phyloP scores from a whole-genome alignment of 1,140 invertebrate genomes.

The Coptotermes formosanus region DNA sequence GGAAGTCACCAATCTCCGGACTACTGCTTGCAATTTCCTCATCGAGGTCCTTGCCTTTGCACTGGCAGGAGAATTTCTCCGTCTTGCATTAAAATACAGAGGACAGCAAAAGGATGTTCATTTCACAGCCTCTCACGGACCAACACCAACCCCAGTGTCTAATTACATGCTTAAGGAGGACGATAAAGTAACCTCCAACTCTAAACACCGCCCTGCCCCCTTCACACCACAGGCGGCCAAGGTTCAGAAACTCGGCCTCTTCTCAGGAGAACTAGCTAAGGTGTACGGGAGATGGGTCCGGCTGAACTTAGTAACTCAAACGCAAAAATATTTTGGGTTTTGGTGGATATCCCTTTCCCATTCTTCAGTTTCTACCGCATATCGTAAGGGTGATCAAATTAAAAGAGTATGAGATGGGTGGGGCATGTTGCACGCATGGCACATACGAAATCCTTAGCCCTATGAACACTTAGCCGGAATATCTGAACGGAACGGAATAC shows the following conservation, averaged over 20 bases:
- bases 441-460: too few relatives aligned
- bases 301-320: not conserved
- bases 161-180: not conserved
- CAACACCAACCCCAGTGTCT: not conserved
- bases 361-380: too few relatives aligned
- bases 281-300: not conserved
- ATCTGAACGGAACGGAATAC: too few relatives aligned
- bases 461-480: too few relatives aligned
- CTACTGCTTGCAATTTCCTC: slow-evolving; percentile 14
- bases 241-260: not conserved
- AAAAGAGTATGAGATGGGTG: too few relatives aligned
- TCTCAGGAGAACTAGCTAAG: not conserved
- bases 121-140: not conserved
- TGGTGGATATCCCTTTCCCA: too few relatives aligned
- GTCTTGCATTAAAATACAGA: not conserved
- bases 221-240: not conserved
- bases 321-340: not conserved
- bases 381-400: too few relatives aligned
- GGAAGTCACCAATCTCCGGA: slow-evolving; percentile 17
- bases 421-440: too few relatives aligned
- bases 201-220: not conserved
- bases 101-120: not conserved
- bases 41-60: slow-evolving; percentile 3
- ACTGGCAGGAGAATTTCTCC: not conserved
- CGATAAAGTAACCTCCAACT: not conserved